Evolutionary conservation across 1,140 invertebrate genomes (phyloP).

Genomic region (Meloidogyne hapla): DNA sequence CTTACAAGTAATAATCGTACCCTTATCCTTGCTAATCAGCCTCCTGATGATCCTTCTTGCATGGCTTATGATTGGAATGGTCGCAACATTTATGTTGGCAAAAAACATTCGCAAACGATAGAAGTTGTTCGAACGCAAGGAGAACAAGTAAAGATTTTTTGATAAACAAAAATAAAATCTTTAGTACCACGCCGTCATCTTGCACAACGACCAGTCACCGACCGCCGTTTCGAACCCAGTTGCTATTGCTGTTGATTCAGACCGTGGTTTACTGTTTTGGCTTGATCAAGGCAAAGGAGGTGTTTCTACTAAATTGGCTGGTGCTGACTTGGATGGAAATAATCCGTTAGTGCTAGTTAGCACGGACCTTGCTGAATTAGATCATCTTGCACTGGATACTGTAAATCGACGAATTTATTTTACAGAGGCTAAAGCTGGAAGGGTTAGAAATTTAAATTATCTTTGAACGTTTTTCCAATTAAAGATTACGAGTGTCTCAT

Average conservation of each 20-base stretch:
- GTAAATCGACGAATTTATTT: conserved; percentile 81
- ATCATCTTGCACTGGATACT: conserved; percentile 81
- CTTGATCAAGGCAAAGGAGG: conserved; percentile 90
- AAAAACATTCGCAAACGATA: conserved; percentile 84
- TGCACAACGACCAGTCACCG: conserved; percentile 84
- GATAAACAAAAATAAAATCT: conserved; percentile 63
- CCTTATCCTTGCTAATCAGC: conserved; percentile 76
- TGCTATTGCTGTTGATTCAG: conserved; percentile 83
- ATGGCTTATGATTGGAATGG: conserved; percentile 95
- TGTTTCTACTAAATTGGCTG: conserved; percentile 79
- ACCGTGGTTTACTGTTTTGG: conserved; percentile 87
- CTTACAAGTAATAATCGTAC: conserved; percentile 83
- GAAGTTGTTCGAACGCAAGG: conserved; percentile 76
- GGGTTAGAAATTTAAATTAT: conserved; percentile 66
- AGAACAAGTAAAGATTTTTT: conserved; percentile 44
- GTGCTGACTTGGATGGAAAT: conserved; percentile 85
- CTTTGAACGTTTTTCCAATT: conserved; percentile 31
- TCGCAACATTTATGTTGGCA: conserved; percentile 88
- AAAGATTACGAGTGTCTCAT: conserved; percentile 73
- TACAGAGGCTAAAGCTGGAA: conserved; percentile 75
- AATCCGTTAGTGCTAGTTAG: conserved; percentile 68
- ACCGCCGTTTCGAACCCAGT: conserved; percentile 83
- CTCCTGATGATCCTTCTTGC: conserved; percentile 77
- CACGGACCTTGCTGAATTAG: conserved; percentile 68
- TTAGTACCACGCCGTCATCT: conserved; percentile 77